Conservation (phyloP, 2,888 invertebrate species). For the Drosophila quinaria region DNA sequence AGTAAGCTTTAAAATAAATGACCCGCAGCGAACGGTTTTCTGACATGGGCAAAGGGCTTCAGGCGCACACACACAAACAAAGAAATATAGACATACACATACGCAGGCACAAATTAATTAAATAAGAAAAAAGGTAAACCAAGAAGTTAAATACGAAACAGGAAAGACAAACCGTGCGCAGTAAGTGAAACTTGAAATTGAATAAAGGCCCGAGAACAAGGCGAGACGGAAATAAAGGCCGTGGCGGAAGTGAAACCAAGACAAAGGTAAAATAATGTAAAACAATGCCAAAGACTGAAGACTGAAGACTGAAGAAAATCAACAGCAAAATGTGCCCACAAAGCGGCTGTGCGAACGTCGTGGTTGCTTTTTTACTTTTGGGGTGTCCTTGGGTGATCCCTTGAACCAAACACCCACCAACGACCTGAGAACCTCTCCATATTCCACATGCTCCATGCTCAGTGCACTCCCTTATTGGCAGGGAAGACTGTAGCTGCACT, state of each 20-base stretch:
- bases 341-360: conserved; percentile 9
- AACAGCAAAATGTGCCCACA: conserved; percentile 46
- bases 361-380: neutral
- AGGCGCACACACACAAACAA: conserved; percentile 24
- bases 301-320: conserved; percentile 32
- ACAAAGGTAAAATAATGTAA: conserved; percentile 69
- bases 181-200: conserved; percentile 80
- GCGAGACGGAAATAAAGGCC: conserved; percentile 11
- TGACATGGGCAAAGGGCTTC: conserved; percentile 59
- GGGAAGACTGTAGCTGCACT: conserved; percentile 27
- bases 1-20: conserved; percentile 62
- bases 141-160: conserved; percentile 79
- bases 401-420: neutral
- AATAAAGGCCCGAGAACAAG: conserved; percentile 67
- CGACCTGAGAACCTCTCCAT: conserved; percentile 9
- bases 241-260: conserved; percentile 43
- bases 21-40: conserved; percentile 65
- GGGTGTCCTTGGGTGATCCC: neutral
- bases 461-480: conserved; percentile 48
- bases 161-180: conserved; percentile 75
- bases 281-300: conserved; percentile 50
- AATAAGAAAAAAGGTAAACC: conserved; percentile 81
- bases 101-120: conserved; percentile 74
- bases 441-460: conserved; percentile 18
- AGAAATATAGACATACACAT: conserved; percentile 12